Evolutionary conservation across 2,888 invertebrate species (phyloP), one percentile per base, ranked within the genome.

Genomic region (Acanthosepion pharaonis): DNA sequence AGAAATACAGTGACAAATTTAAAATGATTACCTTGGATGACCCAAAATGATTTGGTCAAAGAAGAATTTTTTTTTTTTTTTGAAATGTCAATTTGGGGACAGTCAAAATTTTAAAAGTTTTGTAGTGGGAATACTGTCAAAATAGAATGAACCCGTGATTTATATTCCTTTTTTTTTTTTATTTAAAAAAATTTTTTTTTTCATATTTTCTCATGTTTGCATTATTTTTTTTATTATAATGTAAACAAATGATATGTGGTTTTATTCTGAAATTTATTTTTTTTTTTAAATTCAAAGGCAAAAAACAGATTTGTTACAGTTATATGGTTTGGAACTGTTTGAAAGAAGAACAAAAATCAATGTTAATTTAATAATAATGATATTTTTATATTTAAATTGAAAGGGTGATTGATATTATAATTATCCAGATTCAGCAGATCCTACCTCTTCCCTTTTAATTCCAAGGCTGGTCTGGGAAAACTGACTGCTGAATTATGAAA

Each of bases 111-210:
- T 28, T 3, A 2, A n/a, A 78, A 78, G 78, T 78, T 78, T n/a
- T n/a, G 78, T 15, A 4, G n/a, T 78, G 15, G 78, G 78, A 78
- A 78, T 78, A 78, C 33, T 23, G 18, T 11, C 78, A 78, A n/a
- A 78, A 78, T 33, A 78, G 78, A 78, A 78, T n/a, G 78, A 78
- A 78, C 78, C 78, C 78, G 78, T 78, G 78, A 78, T 78, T 78
- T 78, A n/a, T 78, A n/a, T 78, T 78, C 5, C 33, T 78, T 78
- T 28, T 78, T 78, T 78, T 33, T 33, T 33, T 33, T 78, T 15
- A n/a, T 15, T 78, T 33, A n/a, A 78, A 78, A 78, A 78, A 78
- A n/a, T n/a, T 2, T 9, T 78, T 78, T 33, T 78, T 78, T 78
- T 78, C 23, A 11, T 51, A 51, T 51, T 59, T 78, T n/a, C n/a